phyloP scores from a whole-genome alignment of 2,888 invertebrate species.

The Drosophila histrio region DNA sequence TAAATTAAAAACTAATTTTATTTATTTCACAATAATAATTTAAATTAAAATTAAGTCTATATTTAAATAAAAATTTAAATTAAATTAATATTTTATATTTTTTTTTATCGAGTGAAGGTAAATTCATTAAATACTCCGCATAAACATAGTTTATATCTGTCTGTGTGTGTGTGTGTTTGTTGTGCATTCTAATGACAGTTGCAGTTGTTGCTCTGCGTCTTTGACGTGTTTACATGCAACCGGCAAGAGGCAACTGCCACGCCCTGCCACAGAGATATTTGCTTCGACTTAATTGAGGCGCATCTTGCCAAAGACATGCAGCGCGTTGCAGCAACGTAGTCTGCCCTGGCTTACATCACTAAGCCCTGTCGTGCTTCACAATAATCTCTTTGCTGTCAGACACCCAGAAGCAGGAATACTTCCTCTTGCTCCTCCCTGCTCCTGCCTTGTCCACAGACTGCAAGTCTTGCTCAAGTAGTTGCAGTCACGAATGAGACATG shows the following conservation, averaged over 20 bases:
- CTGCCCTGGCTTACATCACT: slow-evolving; percentile 57
- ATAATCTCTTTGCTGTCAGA: slow-evolving; percentile 56
- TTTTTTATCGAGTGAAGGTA: no score
- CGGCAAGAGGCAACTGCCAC: slow-evolving; percentile 8
- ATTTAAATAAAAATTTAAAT: no score
- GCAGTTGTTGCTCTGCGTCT: slow-evolving; percentile 33
- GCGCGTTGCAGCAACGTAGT: not conserved
- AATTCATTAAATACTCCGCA: no score
- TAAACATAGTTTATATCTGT: not conserved
- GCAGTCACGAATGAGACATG: slow-evolving; percentile 50
- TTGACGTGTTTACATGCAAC: slow-evolving; percentile 42
- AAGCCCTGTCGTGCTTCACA: slow-evolving; percentile 56
- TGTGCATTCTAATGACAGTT: slow-evolving; percentile 47
- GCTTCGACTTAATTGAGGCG: slow-evolving; percentile 65
- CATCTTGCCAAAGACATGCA: slow-evolving; percentile 7
- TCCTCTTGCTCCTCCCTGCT: not conserved
- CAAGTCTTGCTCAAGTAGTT: slow-evolving; percentile 35
- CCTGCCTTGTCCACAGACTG: not conserved
- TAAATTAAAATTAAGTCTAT: no score
- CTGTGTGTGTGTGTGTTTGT: not conserved
- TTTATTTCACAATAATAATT: no score
- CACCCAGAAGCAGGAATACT: slow-evolving; percentile 15
- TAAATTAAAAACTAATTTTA: no score
- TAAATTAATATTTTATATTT: no score
- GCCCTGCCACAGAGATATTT: slow-evolving; percentile 33